These are phyloP conservation scores for Micropoecilia bifurca DNA, from an alignment of 2,797 vertebrate species.

Conservation along the genomic window DNA sequence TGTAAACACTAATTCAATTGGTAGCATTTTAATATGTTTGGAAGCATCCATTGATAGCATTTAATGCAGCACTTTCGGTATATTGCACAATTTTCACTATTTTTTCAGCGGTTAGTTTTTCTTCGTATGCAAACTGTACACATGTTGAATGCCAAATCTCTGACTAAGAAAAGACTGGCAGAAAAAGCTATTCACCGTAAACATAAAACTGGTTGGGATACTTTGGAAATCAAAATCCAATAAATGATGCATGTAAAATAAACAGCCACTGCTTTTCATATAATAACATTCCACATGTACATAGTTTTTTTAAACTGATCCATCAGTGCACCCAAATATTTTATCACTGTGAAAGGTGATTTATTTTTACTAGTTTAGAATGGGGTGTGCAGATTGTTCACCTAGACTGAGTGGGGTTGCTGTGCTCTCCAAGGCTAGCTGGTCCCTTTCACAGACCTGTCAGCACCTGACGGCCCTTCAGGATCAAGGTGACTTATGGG, in stretches of 20 bases:
- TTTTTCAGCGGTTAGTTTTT: not conserved
- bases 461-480: slow-evolving; percentile 62
- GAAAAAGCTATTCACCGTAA: slow-evolving; percentile 4
- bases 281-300: not conserved
- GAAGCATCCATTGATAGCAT: slow-evolving; percentile 19
- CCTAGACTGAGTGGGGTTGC: slow-evolving; percentile 48
- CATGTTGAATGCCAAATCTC: slow-evolving; percentile 10
- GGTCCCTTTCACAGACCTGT: slow-evolving; percentile 60
- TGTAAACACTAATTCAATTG: not conserved
- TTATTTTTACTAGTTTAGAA: slow-evolving; percentile 4
- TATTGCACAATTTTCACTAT: slow-evolving; percentile 5
- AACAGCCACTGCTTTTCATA: slow-evolving; percentile 15
- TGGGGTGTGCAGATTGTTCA: slow-evolving; percentile 36
- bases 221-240: slow-evolving; percentile 5
- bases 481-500: slow-evolving; percentile 82
- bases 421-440: slow-evolving; percentile 54
- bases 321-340: not conserved
- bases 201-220: slow-evolving; percentile 21
- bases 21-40: slow-evolving; percentile 11
- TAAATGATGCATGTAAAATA: slow-evolving; percentile 3
- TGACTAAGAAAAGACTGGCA: slow-evolving; percentile 1
- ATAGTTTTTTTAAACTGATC: not conserved
- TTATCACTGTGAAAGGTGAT: not conserved
- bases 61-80: slow-evolving; percentile 4
- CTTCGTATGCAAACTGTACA: not conserved